Base-by-base conservation (phyloP, 2,888 invertebrate genomes). In the Drosophila multiciliata region DNA sequence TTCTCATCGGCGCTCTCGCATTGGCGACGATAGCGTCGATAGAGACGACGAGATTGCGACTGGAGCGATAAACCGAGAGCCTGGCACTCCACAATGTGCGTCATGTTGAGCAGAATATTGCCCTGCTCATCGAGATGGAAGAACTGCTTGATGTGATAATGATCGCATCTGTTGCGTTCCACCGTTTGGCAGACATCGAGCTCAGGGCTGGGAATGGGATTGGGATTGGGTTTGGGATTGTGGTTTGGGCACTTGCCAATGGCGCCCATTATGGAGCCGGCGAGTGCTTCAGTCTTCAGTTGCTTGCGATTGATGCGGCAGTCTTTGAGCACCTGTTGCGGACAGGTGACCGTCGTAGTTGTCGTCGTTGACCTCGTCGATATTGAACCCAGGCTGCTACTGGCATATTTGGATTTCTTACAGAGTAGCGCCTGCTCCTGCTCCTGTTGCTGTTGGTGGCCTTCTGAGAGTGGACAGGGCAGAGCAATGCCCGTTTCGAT, bases 41-140 rank as follows among this genome's bases (percentile, higher is more conserved):
- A 91, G 48, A 89, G 80, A 48, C 87, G 87, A 32, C 81, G 83
- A 38, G 82, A 87, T 50, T 91, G 86, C 4, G 84, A 60, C 35
- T 84, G 85, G 0, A 80, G 70, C 15, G 87, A 77, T 42, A 87
- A 67, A 1, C 91, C 92, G 65, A 81, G 81, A 0, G 92, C 92
- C 55, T 87, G 88, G 17, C 87, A 85, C 62, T 92, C 93, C 2
- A 82, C 80, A 32, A 93, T 92, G 75, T 93, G 93, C 65, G 86
- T 71, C 64, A 91, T 91, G 67, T 90, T 91, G 35, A 93, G 66
- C 80, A 93, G 73, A 42, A 93, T 93, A 83, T 91, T 93, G 75
- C 93, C 93, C 68, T 91, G 81, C 54, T 93, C 93, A 78, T 92
- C 92, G 59, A 93, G 91, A 57, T 91, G 93, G 82, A 93, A 93